A percentile compares a stretch with the other conserved stretches of the same genome.
These are phyloP conservation scores for Menidia beryllina DNA, from an alignment of 2,113 vertebrate species.

Conservation along the genomic window DNA sequence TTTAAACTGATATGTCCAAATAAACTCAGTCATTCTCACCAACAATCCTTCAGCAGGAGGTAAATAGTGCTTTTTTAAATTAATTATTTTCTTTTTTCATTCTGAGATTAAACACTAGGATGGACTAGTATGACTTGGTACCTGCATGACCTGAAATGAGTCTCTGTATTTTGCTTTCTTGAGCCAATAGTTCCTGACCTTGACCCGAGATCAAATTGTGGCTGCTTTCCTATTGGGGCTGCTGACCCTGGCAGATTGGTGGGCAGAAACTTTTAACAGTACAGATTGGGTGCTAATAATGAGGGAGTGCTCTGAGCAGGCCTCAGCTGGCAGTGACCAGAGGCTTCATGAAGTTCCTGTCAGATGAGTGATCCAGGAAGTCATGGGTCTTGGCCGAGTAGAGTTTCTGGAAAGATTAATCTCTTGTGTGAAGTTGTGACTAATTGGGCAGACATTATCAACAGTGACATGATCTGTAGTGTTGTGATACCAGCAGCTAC, in stretches of 20 bases:
- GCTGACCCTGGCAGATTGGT: slow-evolving; percentile 67
- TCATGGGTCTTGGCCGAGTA: slow-evolving; percentile 58
- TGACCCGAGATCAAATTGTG: slow-evolving; percentile 41
- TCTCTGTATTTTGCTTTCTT: not conserved
- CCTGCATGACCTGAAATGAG: not conserved
- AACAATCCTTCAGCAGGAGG: not conserved
- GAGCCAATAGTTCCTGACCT: slow-evolving; percentile 22
- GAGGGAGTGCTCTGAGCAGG: slow-evolving; percentile 47
- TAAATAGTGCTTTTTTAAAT: not conserved
- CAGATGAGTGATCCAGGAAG: slow-evolving; percentile 52
- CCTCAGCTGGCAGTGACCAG: slow-evolving; percentile 53
- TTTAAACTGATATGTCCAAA: too few relatives aligned
- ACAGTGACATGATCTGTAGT: slow-evolving; percentile 1
- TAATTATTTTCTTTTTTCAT: not conserved
- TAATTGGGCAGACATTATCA: slow-evolving; percentile 29
- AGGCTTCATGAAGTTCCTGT: slow-evolving; percentile 45
- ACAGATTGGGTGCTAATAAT: slow-evolving; percentile 75
- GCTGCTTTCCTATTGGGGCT: slow-evolving; percentile 22
- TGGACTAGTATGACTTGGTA: not conserved
- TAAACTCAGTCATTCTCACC: too few relatives aligned
- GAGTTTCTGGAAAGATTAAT: slow-evolving; percentile 41
- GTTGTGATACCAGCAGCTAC: not conserved
- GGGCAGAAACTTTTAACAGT: slow-evolving; percentile 65
- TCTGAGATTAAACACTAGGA: not conserved
- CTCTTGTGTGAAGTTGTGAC: slow-evolving; percentile 55